phyloP scores from a whole-genome alignment of 2,113 vertebrate species.

The Donacobius atricapilla region DNA sequence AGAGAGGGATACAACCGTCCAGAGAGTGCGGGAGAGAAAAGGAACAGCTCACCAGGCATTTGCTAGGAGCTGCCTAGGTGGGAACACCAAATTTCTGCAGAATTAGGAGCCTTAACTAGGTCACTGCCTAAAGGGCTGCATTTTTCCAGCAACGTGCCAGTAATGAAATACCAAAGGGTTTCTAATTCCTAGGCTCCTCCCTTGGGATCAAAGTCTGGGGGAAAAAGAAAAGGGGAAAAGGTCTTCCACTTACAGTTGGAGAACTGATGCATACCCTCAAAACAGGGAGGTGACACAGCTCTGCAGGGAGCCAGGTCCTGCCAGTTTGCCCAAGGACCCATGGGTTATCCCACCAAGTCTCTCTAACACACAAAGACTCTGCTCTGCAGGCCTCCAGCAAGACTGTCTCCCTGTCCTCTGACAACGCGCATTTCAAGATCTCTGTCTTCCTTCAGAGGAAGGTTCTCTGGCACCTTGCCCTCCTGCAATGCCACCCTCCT shows the following conservation, averaged over 20 bases:
- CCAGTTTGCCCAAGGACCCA: background rate
- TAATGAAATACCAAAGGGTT: background rate
- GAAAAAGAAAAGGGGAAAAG: background rate
- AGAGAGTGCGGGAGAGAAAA: background rate
- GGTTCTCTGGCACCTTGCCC: background rate
- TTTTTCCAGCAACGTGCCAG: background rate
- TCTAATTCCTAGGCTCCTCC: background rate
- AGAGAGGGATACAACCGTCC: background rate
- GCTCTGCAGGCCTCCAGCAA: background rate
- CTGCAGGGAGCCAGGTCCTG: background rate
- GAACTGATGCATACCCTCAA: background rate
- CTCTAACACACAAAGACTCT: background rate
- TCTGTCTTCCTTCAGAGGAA: background rate
- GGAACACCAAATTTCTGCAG: background rate
- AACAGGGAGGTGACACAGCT: background rate
- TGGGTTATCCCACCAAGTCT: background rate
- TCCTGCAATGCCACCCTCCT: background rate
- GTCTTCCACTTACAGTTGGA: background rate
- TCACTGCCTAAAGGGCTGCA: background rate
- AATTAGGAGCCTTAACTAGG: background rate
- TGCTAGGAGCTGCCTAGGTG: background rate
- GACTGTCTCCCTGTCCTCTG: background rate
- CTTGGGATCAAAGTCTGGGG: accelerated
- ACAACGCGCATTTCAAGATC: background rate
- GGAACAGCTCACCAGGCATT: background rate